Evolutionary conservation across 2,797 vertebrate genomes (phyloP), one percentile per base, ranked within the genome.

Genomic region (Poeciliopsis paucimaculata): DNA sequence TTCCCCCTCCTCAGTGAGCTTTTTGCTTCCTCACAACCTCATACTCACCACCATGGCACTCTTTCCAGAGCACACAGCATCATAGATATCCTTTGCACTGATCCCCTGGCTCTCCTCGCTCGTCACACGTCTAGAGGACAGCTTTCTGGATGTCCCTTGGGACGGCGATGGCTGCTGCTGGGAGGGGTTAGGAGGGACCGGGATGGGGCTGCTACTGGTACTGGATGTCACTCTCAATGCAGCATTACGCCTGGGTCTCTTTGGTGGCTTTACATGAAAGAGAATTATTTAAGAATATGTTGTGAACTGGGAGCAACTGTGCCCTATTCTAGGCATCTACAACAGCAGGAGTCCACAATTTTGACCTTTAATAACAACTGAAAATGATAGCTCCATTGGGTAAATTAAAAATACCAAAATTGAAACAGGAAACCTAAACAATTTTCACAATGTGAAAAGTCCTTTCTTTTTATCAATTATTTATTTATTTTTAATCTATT

Each of bases 21-120:
- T 71, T 73, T 73, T 31, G 51, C 47, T 84, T 49, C 60, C 41
- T 71, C 9, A n/a, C 43, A 71, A 71, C 31, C 55, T 45, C 80
- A 84, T 88, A 77, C 95, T 96, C 89, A 98, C 97, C 96, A 96
- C 94, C 81, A 96, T 90, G n/a, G 96, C 96, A 46, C 90, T 94
- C 85, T 93, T 96, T 84, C 94, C 97, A 23, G 90, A 92, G 79
- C 73, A 76, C 86, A 98, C 87, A 18, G 97, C 97, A 75, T 96
- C 93, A 45, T 96, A 98, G 82, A 98, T 95, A 77, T 96, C 79
- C 80, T 77, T 88, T n/a, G 84, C 88, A 78, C 84, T 91, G 73
- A 94, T 92, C 51, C 26, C 68, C 77, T 57, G 77, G 73, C 18
- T 84, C 9, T 36, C 80, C 49, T n/a, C 55, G 39, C 28, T 77